Conservation (phyloP, 2,113 vertebrate species). For the Chunga burmeisteri region DNA sequence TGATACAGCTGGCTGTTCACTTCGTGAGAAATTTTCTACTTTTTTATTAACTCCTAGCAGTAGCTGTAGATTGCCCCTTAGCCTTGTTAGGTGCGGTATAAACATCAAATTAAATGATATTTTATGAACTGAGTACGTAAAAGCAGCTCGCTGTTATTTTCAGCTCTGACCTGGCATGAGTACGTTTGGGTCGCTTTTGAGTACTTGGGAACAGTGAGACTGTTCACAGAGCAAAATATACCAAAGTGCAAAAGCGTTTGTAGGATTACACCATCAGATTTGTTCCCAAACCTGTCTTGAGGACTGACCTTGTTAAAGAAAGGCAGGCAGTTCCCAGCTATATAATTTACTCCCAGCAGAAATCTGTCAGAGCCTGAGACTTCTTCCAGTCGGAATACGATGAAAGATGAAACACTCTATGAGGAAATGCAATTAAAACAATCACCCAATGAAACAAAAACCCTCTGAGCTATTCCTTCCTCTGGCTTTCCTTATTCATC, state of each 20-base stretch:
- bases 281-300: neutral
- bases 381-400: neutral
- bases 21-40: neutral
- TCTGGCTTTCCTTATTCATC: neutral
- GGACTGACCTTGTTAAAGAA: neutral
- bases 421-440: constrained; percentile 47
- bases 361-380: neutral
- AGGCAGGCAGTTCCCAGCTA: neutral
- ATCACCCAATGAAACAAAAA: constrained; percentile 12
- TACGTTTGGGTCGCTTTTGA: neutral
- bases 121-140: neutral
- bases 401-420: neutral
- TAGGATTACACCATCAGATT: neutral
- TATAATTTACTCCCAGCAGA: neutral
- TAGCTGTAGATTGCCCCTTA: neutral
- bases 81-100: neutral
- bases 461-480: neutral
- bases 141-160: neutral
- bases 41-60: neutral
- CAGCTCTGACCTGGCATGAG: neutral
- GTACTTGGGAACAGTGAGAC: neutral
- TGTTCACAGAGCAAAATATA: neutral
- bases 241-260: neutral
- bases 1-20: neutral
- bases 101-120: neutral